A percentile compares a stretch with the other conserved stretches of the same genome.
Evolutionary conservation across 1,140 invertebrate species (phyloP).

Genomic region (Zophobas atratus): DNA sequence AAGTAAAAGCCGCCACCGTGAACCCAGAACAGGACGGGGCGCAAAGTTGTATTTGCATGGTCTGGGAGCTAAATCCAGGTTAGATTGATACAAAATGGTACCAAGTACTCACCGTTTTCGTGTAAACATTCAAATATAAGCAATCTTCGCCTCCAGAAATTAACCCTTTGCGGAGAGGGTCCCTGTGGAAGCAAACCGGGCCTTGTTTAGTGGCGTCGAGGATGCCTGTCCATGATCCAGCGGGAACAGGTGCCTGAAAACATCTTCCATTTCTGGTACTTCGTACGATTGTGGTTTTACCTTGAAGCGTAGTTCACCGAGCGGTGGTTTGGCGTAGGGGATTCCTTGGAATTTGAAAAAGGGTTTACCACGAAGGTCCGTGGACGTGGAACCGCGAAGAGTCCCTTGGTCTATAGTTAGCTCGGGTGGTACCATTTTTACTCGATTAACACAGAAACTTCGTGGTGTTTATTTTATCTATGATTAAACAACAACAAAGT

Average conservation of each 20-base stretch:
- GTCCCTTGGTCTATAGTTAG: conserved; percentile 2
- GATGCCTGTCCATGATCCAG: conserved; percentile 68
- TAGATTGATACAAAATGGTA: background rate
- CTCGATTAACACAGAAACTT: too few species aligned
- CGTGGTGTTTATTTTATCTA: too few species aligned
- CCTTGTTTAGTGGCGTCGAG: conserved; percentile 67
- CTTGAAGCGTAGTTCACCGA: conserved; percentile 76
- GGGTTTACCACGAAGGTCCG: conserved; percentile 61
- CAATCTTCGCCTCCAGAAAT: conserved; percentile 75
- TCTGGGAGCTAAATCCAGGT: background rate
- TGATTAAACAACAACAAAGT: too few species aligned
- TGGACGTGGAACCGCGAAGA: conserved; percentile 59
- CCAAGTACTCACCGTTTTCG: conserved; percentile 64
- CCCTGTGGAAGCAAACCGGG: conserved; percentile 37
- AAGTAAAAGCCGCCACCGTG: conserved; percentile 63
- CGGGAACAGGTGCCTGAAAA: conserved; percentile 56
- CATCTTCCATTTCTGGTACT: background rate
- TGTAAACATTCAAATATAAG: conserved; percentile 81
- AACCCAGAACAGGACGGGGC: conserved; percentile 65
- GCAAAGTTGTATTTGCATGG: conserved; percentile 3
- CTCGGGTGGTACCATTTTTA: background rate
- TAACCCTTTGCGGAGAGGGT: conserved; percentile 15
- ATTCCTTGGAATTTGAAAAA: conserved; percentile 71
- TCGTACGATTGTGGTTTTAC: conserved; percentile 59
- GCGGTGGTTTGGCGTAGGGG: conserved; percentile 75